A percentile compares a stretch with the other conserved stretches of the same genome.
Conservation (phyloP, 1,140 invertebrate species). For the Cydia amplana region DNA sequence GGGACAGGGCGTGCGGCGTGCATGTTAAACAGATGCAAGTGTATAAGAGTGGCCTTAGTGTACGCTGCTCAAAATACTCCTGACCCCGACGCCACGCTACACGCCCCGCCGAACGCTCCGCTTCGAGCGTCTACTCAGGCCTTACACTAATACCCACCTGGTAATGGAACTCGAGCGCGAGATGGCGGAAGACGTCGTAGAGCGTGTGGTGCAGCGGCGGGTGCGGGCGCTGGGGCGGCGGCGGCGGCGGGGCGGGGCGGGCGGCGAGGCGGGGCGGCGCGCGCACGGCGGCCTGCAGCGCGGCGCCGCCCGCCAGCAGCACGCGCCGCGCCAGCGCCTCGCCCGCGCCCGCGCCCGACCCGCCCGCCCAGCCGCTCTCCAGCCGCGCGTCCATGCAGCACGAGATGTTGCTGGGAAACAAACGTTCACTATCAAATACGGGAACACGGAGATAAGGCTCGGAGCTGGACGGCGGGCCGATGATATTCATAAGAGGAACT, state of each 20-base stretch:
- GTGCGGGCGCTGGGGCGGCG: slow-evolving; percentile 32
- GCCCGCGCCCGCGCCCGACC: slow-evolving; percentile 87
- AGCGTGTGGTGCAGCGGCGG: slow-evolving; percentile 62
- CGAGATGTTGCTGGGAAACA: slow-evolving; percentile 51
- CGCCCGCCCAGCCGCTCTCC: slow-evolving; percentile 85
- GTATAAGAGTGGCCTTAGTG: too few species aligned
- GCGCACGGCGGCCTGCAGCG: slow-evolving; percentile 30
- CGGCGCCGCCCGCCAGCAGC: slow-evolving; percentile 68
- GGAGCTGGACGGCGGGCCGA: too few species aligned
- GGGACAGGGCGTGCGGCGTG: too few species aligned
- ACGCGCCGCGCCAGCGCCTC: slow-evolving; percentile 86
- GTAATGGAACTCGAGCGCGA: slow-evolving; percentile 60
- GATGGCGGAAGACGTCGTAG: slow-evolving; percentile 64
- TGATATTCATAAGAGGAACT: too few species aligned
- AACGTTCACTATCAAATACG: background rate
- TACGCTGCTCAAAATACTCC: too few species aligned
- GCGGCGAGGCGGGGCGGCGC: slow-evolving; percentile 33
- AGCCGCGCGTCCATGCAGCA: slow-evolving; percentile 84
- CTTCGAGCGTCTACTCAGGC: too few species aligned
- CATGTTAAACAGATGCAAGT: too few species aligned
- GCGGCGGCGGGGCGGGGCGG: slow-evolving; percentile 34
- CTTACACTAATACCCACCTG: too few species aligned
- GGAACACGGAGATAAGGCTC: too few species aligned
- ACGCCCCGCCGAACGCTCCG: too few species aligned
- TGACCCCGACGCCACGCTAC: too few species aligned